phyloP scores from a whole-genome alignment of 2,888 invertebrate genomes.

The Xylophagus ater region DNA sequence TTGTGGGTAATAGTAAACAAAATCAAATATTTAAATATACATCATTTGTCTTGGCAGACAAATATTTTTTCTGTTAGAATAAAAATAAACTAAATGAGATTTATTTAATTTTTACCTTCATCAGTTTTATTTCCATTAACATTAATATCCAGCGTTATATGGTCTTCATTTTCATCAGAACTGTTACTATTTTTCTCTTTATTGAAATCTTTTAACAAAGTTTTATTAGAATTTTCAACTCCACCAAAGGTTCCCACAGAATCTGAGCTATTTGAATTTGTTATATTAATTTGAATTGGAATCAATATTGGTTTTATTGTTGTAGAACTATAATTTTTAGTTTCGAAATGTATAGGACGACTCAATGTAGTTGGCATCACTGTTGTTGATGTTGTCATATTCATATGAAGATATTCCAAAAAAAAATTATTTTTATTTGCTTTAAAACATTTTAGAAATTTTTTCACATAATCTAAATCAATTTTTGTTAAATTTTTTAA shows the following conservation, averaged over 20 bases:
- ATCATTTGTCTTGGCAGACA: too few species aligned
- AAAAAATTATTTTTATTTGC: slow-evolving; percentile 9
- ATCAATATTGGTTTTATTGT: not conserved
- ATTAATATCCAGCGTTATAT: slow-evolving; percentile 5
- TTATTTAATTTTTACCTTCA: too few species aligned
- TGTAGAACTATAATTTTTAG: not conserved
- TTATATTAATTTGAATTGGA: not conserved
- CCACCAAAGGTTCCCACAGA: not conserved
- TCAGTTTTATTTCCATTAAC: slow-evolving; percentile 4
- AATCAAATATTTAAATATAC: too few species aligned
- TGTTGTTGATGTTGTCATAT: slow-evolving; percentile 1
- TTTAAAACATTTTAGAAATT: slow-evolving; percentile 8
- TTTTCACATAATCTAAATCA: slow-evolving; percentile 9
- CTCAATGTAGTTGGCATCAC: not conserved
- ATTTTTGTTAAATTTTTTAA: slow-evolving; percentile 8
- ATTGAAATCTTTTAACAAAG: not conserved
- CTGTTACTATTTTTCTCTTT: not conserved
- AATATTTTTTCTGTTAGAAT: too few species aligned
- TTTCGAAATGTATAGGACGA: not conserved
- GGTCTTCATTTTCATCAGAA: not conserved
- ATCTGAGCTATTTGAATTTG: too few species aligned
- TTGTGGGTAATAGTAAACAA: too few species aligned
- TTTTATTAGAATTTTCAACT: not conserved
- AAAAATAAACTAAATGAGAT: too few species aligned
- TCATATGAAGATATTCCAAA: slow-evolving; percentile 6